Evolutionary conservation across 2,113 vertebrate species (phyloP).

Genomic region (Ptyas mucosa): DNA sequence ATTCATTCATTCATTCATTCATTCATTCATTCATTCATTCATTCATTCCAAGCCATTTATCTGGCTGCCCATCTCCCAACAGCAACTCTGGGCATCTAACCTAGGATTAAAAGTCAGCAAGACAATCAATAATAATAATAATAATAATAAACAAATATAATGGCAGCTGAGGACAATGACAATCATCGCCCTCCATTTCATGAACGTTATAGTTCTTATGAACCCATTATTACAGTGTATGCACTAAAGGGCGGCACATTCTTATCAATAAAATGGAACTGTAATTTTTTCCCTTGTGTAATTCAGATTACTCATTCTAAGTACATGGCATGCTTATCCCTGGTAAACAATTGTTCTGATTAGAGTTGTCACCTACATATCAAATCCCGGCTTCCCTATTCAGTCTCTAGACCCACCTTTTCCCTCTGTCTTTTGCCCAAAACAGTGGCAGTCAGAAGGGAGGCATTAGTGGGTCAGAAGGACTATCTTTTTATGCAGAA

Average conservation of each 20-base stretch:
- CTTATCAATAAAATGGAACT: not conserved
- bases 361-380: not conserved
- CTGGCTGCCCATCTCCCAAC: not conserved
- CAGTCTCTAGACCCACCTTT: not conserved
- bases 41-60: not conserved
- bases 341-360: not conserved
- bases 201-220: not conserved
- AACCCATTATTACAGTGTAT: not conserved
- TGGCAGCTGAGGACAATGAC: not conserved
- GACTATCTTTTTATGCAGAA: not conserved
- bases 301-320: not conserved
- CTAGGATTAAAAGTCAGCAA: not conserved
- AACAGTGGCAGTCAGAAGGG: accelerated
- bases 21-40: not conserved
- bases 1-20: not conserved
- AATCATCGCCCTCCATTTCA: not conserved
- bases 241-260: not conserved
- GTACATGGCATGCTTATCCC: not conserved
- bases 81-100: not conserved
- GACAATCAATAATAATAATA: not conserved
- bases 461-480: accelerated
- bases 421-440: accelerated
- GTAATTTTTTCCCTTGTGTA: not conserved
- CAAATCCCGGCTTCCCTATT: not conserved
- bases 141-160: not conserved